phyloP scores from a whole-genome alignment of 2,797 vertebrate genomes.

The Pogonophryne albipinna region DNA sequence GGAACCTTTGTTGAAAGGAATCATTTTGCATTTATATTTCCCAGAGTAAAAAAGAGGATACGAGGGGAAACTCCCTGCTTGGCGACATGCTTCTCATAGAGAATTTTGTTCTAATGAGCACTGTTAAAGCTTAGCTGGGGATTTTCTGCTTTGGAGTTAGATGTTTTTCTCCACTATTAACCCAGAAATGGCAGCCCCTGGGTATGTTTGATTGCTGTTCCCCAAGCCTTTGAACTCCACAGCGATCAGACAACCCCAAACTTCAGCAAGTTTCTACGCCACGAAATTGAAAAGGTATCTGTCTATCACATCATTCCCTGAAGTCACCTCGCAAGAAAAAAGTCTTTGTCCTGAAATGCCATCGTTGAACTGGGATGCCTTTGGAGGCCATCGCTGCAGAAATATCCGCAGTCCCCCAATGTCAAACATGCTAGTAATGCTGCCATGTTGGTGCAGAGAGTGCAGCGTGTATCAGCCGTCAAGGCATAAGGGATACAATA shows the following conservation, averaged over 20 bases:
- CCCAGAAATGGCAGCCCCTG: slow-evolving; percentile 67
- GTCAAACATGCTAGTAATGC: slow-evolving; percentile 3
- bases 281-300: slow-evolving; percentile 75
- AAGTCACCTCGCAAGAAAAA: slow-evolving; percentile 49
- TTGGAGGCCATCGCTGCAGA: not conserved
- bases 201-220: slow-evolving; percentile 64
- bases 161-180: slow-evolving; percentile 70
- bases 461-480: slow-evolving; percentile 12
- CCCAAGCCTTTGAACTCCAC: slow-evolving; percentile 73
- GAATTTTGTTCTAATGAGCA: slow-evolving; percentile 58
- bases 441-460: not conserved
- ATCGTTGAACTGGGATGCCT: slow-evolving; percentile 20
- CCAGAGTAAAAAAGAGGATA: slow-evolving; percentile 51
- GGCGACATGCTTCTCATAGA: slow-evolving; percentile 30
- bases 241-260: slow-evolving; percentile 65
- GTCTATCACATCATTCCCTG: slow-evolving; percentile 60
- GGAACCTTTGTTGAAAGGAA: slow-evolving; percentile 68
- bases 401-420: slow-evolving; percentile 1
- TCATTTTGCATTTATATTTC: slow-evolving; percentile 76
- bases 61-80: slow-evolving; percentile 26
- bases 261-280: slow-evolving; percentile 33
- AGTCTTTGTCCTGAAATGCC: slow-evolving; percentile 42
- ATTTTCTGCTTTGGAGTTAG: slow-evolving; percentile 54
- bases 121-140: slow-evolving; percentile 57
- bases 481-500: not conserved